phyloP scores from a whole-genome alignment of 2,797 vertebrate genomes.

The Muraenolepis orangiensis region DNA sequence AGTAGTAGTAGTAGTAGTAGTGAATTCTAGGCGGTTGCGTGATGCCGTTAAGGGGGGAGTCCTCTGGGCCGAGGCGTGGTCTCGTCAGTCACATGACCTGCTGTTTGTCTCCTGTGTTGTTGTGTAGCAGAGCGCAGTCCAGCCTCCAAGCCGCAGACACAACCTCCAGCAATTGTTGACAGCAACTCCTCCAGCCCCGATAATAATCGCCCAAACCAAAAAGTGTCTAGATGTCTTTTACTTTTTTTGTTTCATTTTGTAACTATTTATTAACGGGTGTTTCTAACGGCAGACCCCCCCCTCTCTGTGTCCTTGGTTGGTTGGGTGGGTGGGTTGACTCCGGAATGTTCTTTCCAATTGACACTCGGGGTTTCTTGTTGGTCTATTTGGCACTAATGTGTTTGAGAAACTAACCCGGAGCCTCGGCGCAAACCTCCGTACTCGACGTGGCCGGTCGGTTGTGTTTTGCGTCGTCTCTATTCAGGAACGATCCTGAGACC shows the following conservation, averaged over 20 bases:
- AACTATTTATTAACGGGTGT: slow-evolving; percentile 61
- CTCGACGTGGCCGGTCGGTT: slow-evolving; percentile 27
- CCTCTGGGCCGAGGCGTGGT: slow-evolving; percentile 46
- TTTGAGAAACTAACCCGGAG: slow-evolving; percentile 53
- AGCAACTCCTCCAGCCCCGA: slow-evolving; percentile 57
- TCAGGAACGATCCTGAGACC: too few relatives aligned
- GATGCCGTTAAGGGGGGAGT: slow-evolving; percentile 34
- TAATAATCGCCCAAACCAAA: not conserved
- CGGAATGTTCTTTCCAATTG: slow-evolving; percentile 54
- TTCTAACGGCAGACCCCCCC: slow-evolving; percentile 62
- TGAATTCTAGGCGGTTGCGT: slow-evolving; percentile 38
- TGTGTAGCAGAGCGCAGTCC: slow-evolving; percentile 77
- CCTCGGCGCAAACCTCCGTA: slow-evolving; percentile 28
- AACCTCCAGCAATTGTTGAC: slow-evolving; percentile 83
- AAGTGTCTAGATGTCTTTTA: not conserved
- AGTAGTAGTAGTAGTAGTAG: slow-evolving; percentile 6
- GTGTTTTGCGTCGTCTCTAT: slow-evolving; percentile 25
- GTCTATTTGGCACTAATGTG: slow-evolving; percentile 57
- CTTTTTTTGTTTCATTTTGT: slow-evolving; percentile 31
- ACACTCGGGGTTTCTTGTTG: slow-evolving; percentile 49
- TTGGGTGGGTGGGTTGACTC: slow-evolving; percentile 34
- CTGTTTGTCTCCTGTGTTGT: slow-evolving; percentile 79
- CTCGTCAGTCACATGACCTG: slow-evolving; percentile 64
- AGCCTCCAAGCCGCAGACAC: slow-evolving; percentile 75
- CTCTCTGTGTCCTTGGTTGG: slow-evolving; percentile 36